A percentile compares a stretch with the other conserved stretches of the same genome.
These are phyloP conservation scores for Euclidia mi DNA, from an alignment of 2,888 invertebrate species.

Conservation along the genomic window DNA sequence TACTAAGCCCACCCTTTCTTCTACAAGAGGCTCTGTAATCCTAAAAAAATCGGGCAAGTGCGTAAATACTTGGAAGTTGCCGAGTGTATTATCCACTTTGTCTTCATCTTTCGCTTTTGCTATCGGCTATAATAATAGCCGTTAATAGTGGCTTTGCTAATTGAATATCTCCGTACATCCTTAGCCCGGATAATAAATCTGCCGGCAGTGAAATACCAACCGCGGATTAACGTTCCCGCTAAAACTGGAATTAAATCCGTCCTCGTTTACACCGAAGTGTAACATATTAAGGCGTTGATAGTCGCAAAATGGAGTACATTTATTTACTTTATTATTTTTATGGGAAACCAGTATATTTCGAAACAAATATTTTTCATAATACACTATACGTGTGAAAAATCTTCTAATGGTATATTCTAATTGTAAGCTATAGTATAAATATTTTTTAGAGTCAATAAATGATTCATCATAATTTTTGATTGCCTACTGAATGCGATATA, in stretches of 20 bases:
- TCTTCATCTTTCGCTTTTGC: constrained; percentile 8
- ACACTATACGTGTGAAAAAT: too few species aligned
- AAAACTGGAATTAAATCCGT: constrained; percentile 52
- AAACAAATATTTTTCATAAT: too few species aligned
- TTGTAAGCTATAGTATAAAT: too few species aligned
- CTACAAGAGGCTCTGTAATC: neutral
- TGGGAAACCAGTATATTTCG: too few species aligned
- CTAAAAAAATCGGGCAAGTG: constrained; percentile 5
- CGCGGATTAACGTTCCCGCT: constrained; percentile 60
- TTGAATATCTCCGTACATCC: constrained; percentile 53
- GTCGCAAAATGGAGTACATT: too few species aligned
- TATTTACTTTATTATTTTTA: too few species aligned
- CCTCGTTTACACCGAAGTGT: constrained; percentile 37
- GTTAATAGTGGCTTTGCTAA: constrained; percentile 51
- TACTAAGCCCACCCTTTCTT: too few species aligned
- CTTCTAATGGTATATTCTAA: too few species aligned
- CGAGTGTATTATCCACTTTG: neutral
- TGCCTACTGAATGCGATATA: too few species aligned
- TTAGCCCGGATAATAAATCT: constrained; percentile 59
- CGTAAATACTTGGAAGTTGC: too few species aligned
- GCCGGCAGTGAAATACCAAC: constrained; percentile 52
- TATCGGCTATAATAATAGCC: constrained; percentile 28
- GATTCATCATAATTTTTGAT: too few species aligned
- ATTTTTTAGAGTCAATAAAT: too few species aligned
- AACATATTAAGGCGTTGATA: neutral